Conservation (phyloP, 2,888 invertebrate species). For the Lepidocyrtinus sp. region DNA sequence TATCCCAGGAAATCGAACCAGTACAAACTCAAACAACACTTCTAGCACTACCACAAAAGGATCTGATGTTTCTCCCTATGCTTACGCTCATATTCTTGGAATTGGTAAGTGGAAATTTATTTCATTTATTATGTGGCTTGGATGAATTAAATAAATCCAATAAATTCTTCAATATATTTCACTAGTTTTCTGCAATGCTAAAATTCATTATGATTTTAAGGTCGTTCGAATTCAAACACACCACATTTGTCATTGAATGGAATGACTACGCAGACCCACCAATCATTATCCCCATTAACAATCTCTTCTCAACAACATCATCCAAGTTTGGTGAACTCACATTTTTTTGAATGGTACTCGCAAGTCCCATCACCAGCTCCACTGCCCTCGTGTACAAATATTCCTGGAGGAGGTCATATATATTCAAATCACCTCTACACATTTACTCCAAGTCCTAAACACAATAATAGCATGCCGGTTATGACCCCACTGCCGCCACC, state of each 20-base stretch:
- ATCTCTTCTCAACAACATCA: conserved; percentile 46
- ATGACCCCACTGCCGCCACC: conserved; percentile 45
- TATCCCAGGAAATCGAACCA: conserved; percentile 55
- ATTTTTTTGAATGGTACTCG: conserved; percentile 69
- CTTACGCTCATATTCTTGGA: conserved; percentile 67
- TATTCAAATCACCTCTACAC: conserved; percentile 69
- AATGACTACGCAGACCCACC: conserved; percentile 37
- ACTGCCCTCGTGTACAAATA: conserved; percentile 29
- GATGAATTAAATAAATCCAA: no score
- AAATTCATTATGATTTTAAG: no score
- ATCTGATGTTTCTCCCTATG: conserved; percentile 69
- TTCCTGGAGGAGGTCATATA: conserved; percentile 62
- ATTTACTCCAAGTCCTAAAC: conserved; percentile 64
- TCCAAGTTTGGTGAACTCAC: conserved; percentile 54
- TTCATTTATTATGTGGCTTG: no score
- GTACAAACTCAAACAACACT: conserved; percentile 56
- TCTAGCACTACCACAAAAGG: conserved; percentile 63
- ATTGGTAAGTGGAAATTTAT: no score
- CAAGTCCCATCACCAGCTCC: conserved; percentile 37
- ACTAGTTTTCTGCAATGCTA: no score
- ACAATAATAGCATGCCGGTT: no score
- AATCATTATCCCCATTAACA: conserved; percentile 39
- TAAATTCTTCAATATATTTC: no score
- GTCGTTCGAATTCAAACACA: conserved; percentile 46
- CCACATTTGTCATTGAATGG: conserved; percentile 55